A percentile compares a stretch with the other conserved stretches of the same genome.
These are phyloP conservation scores for Recurvirostra avosetta DNA, from an alignment of 2,113 vertebrate species.

Conservation along the genomic window DNA sequence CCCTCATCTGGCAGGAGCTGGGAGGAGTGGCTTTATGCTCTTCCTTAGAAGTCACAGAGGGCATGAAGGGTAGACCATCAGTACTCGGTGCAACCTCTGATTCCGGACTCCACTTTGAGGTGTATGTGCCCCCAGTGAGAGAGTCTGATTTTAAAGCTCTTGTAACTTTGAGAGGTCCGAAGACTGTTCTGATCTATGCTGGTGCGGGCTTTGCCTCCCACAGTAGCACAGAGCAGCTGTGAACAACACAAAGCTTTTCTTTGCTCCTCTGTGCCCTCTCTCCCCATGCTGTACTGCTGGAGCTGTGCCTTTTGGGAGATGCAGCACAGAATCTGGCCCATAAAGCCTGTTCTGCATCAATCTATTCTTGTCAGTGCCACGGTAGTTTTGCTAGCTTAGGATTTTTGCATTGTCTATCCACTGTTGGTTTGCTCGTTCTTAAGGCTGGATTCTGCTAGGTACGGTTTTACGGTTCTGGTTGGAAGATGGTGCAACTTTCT, in stretches of 20 bases:
- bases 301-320: neutral
- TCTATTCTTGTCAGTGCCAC: neutral
- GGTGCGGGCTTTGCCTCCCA: neutral
- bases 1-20: neutral
- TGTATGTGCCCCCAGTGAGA: too few species aligned
- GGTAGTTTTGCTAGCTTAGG: neutral
- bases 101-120: neutral
- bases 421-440: neutral
- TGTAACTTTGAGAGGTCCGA: neutral
- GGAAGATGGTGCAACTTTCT: neutral
- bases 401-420: neutral
- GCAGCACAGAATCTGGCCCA: neutral
- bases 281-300: neutral
- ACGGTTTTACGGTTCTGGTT: neutral
- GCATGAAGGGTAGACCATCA: neutral
- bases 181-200: neutral
- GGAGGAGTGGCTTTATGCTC: neutral
- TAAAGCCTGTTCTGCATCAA: neutral
- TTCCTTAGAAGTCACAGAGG: neutral
- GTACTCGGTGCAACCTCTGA: accelerated
- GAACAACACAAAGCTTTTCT: neutral
- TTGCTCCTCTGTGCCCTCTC: neutral
- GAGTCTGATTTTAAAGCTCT: too few species aligned
- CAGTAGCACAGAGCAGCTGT: neutral
- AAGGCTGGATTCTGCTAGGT: neutral